phyloP scores from a whole-genome alignment of 2,113 vertebrate genomes.

The Physeter macrocephalus region DNA sequence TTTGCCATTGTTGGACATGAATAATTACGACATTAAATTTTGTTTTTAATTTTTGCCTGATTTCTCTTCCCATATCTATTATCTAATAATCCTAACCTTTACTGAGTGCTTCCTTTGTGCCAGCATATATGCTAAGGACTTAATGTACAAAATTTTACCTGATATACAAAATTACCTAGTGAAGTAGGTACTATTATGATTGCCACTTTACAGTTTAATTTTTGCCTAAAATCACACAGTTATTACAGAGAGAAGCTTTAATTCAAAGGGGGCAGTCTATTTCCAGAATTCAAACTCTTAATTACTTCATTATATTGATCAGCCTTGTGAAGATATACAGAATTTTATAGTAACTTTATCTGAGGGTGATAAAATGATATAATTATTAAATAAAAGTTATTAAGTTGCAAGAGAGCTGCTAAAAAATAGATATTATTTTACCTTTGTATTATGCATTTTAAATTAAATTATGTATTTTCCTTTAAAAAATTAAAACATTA shows the following conservation, averaged over 20 bases:
- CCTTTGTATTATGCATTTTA: background rate
- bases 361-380: background rate
- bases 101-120: background rate
- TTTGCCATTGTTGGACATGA: background rate
- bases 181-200: background rate
- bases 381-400: background rate
- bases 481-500: background rate
- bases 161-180: background rate
- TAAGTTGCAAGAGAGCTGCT: background rate
- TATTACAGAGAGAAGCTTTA: background rate
- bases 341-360: background rate
- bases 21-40: background rate
- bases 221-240: background rate
- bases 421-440: background rate
- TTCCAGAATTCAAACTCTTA: background rate
- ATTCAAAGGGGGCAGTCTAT: background rate
- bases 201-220: background rate
- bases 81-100: background rate
- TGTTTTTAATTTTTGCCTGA: background rate
- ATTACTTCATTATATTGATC: background rate
- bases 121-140: background rate
- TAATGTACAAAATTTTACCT: background rate
- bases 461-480: background rate
- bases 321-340: background rate
- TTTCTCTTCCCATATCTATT: background rate